Evolutionary conservation across 2,888 invertebrate species (phyloP).

Genomic region (Diaperis boleti): DNA sequence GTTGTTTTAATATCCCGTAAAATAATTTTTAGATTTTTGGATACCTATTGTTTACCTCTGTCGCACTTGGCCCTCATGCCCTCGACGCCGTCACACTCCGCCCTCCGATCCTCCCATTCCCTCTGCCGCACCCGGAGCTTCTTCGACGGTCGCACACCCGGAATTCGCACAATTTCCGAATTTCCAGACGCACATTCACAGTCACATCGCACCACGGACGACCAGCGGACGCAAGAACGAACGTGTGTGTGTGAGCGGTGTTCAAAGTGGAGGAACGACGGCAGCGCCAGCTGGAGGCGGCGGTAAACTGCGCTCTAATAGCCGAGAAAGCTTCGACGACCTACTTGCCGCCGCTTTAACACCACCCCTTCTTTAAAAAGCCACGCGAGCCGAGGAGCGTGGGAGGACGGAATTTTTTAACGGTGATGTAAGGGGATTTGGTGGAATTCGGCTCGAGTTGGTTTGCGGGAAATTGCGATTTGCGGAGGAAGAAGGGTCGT

Average conservation of each 20-base stretch:
- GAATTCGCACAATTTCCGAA: slow-evolving; percentile 17
- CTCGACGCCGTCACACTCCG: neutral
- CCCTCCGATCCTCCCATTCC: neutral
- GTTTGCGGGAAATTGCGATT: slow-evolving; percentile 10
- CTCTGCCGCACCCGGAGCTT: no score
- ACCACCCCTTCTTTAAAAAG: slow-evolving; percentile 48
- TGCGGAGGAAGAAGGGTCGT: slow-evolving; percentile 3
- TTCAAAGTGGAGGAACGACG: slow-evolving; percentile 48
- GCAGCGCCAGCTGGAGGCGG: slow-evolving; percentile 53
- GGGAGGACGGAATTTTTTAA: slow-evolving; percentile 22
- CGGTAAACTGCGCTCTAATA: slow-evolving; percentile 51
- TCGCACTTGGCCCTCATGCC: neutral
- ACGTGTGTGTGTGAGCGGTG: slow-evolving; percentile 49
- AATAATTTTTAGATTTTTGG: no score
- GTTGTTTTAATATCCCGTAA: no score
- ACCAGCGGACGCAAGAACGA: no score
- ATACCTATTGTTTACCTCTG: no score
- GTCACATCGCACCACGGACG: slow-evolving; percentile 51
- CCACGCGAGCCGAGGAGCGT: slow-evolving; percentile 35
- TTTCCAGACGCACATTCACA: slow-evolving; percentile 41
- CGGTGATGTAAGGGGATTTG: slow-evolving; percentile 31
- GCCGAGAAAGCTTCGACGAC: slow-evolving; percentile 53
- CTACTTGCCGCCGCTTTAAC: slow-evolving; percentile 54
- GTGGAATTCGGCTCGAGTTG: slow-evolving; percentile 6
- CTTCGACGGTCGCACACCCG: no score